Evolutionary conservation across 1,140 invertebrate species (phyloP), one percentile per base, ranked within the genome.

Genomic region (Akabosia matsudoensis): DNA sequence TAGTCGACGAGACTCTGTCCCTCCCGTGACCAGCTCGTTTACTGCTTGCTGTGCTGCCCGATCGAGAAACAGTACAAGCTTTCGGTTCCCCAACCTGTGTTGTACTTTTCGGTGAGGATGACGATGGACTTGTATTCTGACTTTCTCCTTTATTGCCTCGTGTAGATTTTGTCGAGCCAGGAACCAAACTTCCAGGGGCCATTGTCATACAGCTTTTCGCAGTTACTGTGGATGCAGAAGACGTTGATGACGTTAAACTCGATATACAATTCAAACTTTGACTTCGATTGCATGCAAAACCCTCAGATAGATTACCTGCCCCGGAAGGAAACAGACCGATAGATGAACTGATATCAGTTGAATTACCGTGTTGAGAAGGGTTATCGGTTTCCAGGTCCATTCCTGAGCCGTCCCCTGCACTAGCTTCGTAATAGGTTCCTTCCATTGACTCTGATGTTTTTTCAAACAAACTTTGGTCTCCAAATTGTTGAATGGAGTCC

Each of bases 241-340:
- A 13, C 33, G 52, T 64, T 4, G 30, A 31, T 7, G 64, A 75
- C 4, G 64, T 52, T n/a, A 75, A 33, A 75, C 74, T 75, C 0
- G 61, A 24, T 51, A 75, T 75, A 28, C 74, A 75, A 51, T 45
- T 67, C 7, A 45, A 31, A 45, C 74, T 75, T 28, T 75, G 74
- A 70, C 74, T 75, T 0, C 74, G 56, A 26, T n/a, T 3, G 18
- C 56, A 75, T 54, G 56, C 61, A 10, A 37, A 24, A 26, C 33
- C 74, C 7, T 10, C 61, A 10, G 37, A 45, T 45, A 45, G 7
- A 67, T 30, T 30, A 67, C 26, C 61, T 30, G 26, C 61, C 13
- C 7, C n/a, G 4, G 24, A 45, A 45, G 54, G 30, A 67, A 7
- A 10, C 4, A 22, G 3, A 67, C 26, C 61, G 31, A 30, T 30